phyloP scores from a whole-genome alignment of 2,113 vertebrate species.

The Xerus inauris region DNA sequence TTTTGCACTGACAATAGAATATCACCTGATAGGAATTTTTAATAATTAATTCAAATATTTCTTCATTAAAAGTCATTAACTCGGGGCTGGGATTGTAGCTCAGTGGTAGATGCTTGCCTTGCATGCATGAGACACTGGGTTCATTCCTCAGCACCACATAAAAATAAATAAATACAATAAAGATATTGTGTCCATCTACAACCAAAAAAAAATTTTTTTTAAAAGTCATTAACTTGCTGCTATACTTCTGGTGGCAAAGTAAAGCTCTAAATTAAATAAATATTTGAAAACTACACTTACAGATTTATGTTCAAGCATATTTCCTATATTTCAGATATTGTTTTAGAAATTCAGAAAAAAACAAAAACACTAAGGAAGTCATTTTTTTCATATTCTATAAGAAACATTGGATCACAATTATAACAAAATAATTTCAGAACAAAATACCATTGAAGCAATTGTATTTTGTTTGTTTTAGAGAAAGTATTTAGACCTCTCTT shows the following conservation, averaged over 20 bases:
- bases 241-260: not conserved
- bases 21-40: not conserved
- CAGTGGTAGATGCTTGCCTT: no score
- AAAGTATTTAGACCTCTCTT: not conserved
- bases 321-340: slow-evolving; percentile 21
- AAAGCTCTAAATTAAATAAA: not conserved
- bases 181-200: no score
- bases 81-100: no score
- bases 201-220: no score
- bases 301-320: not conserved
- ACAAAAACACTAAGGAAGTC: not conserved
- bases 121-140: no score
- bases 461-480: not conserved
- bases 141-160: no score
- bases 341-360: slow-evolving; percentile 50
- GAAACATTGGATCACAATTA: slow-evolving; percentile 10
- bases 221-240: not conserved
- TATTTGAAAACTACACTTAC: slow-evolving; percentile 21
- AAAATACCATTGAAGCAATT: not conserved
- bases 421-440: slow-evolving; percentile 29
- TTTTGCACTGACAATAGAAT: not conserved
- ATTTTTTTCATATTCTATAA: slow-evolving; percentile 2
- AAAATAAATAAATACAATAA: no score
- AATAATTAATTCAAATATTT: slow-evolving; percentile 30
- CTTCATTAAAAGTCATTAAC: not conserved